Base-by-base conservation (phyloP, 2,113 vertebrate species). In the Lutjanus erythropterus region DNA sequence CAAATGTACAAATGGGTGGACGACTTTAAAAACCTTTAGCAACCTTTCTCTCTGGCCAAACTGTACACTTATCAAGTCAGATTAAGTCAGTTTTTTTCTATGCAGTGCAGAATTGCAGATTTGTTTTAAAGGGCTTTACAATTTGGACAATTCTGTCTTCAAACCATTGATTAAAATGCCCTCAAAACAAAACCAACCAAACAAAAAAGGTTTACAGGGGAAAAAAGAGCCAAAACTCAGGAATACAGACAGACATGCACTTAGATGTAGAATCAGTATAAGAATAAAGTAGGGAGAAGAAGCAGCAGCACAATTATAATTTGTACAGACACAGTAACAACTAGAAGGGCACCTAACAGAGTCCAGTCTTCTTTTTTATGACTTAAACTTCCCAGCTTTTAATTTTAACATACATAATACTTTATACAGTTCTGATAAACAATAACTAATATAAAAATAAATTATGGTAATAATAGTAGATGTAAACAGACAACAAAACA, bases 21-120 rank as follows among this genome's bases (percentile, higher is more conserved):
- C 42, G n/a, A 61, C 61, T 76, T 70, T 18, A 65, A 55, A 39
- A 74, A 75, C 39, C 41, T 49, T 68, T 33, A 56, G 18, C n/a
- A 71, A 69, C 31, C 49, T 39, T 69, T 85, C 66, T 53, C 47
- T 56, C 15, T 25, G 64, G 31, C 19, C 19, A 49, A 78, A 74
- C 65, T 69, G 25, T 15, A n/a, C 2, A 46, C 5, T 19, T 52
- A 29, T 21, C 6, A 18, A 37, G 5, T 66, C 9, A 47, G 49
- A 39, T 46, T 6, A 10, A n/a, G 18, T 10, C 27, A 55, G 1
- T 42, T 52, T 62, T 37, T 21, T 49, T 44, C 5, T 19, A 14
- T 27, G 9, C 14, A n/a, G 35, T 15, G 3, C 9, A n/a, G 9
- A 53, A 18, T 62, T n/a, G 33, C n/a, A 52, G 5, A 44, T 71